These are phyloP conservation scores for Antrozous pallidus DNA, from an alignment of 2,797 vertebrate genomes.

Conservation along the genomic window DNA sequence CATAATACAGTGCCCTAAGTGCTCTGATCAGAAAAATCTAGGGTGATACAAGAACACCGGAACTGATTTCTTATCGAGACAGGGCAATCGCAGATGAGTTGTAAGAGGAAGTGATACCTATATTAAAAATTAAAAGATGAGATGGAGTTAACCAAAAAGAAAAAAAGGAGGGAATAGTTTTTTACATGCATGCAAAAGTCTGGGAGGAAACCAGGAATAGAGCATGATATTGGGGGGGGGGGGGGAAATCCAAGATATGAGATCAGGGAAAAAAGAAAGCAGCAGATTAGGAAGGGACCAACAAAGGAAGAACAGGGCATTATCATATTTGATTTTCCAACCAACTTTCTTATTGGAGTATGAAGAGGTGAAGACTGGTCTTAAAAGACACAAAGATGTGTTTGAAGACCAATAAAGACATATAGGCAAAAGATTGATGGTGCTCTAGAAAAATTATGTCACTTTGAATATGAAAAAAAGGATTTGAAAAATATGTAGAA, in stretches of 20 bases:
- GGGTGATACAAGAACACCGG: neutral
- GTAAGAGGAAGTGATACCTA: neutral
- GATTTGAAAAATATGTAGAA: neutral
- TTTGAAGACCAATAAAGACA: neutral
- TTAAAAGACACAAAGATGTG: neutral
- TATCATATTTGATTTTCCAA: slow-evolving; percentile 7
- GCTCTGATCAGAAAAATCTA: neutral
- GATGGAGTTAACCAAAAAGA: neutral
- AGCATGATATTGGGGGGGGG: neutral
- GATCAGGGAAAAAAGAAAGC: neutral
- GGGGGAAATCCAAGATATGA: neutral
- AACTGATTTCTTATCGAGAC: neutral
- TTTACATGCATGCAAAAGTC: neutral
- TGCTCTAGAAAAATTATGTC: neutral
- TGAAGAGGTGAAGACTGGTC: neutral
- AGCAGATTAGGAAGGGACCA: neutral
- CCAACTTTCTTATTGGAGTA: neutral
- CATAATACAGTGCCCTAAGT: neutral
- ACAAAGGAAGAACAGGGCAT: neutral
- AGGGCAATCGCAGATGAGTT: neutral
- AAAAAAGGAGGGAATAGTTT: neutral
- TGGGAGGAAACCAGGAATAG: neutral
- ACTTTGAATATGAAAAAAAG: neutral
- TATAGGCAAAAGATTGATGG: neutral
- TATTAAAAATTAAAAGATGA: neutral